phyloP scores from a whole-genome alignment of 2,888 invertebrate species.

The Brachyptera putata region DNA sequence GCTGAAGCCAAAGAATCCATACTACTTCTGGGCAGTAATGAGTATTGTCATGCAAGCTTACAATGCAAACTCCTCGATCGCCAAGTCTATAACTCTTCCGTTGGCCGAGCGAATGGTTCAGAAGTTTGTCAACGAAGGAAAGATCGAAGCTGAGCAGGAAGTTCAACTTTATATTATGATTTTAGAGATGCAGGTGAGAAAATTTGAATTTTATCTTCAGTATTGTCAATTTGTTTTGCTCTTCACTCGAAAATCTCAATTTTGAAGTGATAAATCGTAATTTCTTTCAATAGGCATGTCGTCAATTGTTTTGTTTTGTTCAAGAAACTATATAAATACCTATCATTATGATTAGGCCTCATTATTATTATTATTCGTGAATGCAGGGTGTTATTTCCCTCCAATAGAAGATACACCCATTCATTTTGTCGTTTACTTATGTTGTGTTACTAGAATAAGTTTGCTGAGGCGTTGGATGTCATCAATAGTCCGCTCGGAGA shows the following conservation, averaged over 20 bases:
- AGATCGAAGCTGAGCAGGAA: slow-evolving; percentile 91
- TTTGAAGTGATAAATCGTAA: too few species aligned
- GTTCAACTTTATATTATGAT: slow-evolving; percentile 87
- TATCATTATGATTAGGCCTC: too few species aligned
- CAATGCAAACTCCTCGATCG: slow-evolving; percentile 39
- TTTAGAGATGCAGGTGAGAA: slow-evolving; percentile 50
- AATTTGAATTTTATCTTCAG: too few species aligned
- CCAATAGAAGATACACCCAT: too few species aligned
- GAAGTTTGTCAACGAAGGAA: slow-evolving; percentile 80
- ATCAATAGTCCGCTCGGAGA: slow-evolving; percentile 72
- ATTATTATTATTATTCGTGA: too few species aligned
- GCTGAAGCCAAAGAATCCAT: slow-evolving; percentile 87
- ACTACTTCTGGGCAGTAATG: slow-evolving; percentile 98
- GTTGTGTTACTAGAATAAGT: slow-evolving; percentile 66
- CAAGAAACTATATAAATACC: too few species aligned
- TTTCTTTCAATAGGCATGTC: too few species aligned
- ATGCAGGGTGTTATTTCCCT: too few species aligned
- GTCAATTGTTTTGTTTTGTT: too few species aligned
- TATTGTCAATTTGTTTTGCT: too few species aligned
- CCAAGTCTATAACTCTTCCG: slow-evolving; percentile 67
- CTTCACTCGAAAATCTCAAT: too few species aligned
- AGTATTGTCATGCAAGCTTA: slow-evolving; percentile 82
- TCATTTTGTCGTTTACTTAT: too few species aligned
- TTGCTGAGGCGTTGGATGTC: slow-evolving; percentile 73
- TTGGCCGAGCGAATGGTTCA: slow-evolving; percentile 92